Base-by-base conservation (phyloP, 1,140 invertebrate genomes). In the Orchesella cincta region DNA sequence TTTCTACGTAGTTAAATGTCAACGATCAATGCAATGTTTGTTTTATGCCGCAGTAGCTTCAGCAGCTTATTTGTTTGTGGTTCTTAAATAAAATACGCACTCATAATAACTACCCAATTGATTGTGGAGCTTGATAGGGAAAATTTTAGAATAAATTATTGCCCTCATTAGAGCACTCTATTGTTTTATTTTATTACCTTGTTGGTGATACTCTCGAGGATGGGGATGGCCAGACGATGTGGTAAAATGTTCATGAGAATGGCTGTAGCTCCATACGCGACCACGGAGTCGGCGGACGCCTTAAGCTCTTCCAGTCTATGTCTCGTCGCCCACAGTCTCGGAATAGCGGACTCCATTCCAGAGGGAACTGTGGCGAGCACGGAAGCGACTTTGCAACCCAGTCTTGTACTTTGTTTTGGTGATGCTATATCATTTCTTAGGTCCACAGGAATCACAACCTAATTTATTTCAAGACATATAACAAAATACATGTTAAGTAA, bases 241-340 rank as follows among this genome's bases (percentile, higher is more conserved):
- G 81, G 81, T 62, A 82, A 76, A 73, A 77, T 64, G 62, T 79
- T 82, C 79, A 85, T 83, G 16, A 87, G 82, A 52, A 84, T 85
- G 78, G 86, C 85, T 31, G 88, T 85, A 28, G 86, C 86, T 0
- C 86, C 86, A 78, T 87, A 88, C 74, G 88, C 85, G 2, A 89
- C 85, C 31, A 88, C 86, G 0, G 88, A 85, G 77, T 89, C 88
- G 3, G 88, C 85, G 51, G 87, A 88, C 1, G 85, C 84, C 81
- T 88, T 81, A 33, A 89, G 83, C 29, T 88, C 83, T 36, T 88
- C 86, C 84, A 89, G 85, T 8, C 84, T 82, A 52, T 86, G 83
- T 39, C 88, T 85, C 26, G 88, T 86, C 36, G 86, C 86, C 89
- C 89, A 90, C 3, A 90, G 84, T n/a, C 89, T 83, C 14, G 89